These are phyloP conservation scores for Cyaniris semiargus DNA, from an alignment of 2,888 invertebrate genomes.

Conservation along the genomic window DNA sequence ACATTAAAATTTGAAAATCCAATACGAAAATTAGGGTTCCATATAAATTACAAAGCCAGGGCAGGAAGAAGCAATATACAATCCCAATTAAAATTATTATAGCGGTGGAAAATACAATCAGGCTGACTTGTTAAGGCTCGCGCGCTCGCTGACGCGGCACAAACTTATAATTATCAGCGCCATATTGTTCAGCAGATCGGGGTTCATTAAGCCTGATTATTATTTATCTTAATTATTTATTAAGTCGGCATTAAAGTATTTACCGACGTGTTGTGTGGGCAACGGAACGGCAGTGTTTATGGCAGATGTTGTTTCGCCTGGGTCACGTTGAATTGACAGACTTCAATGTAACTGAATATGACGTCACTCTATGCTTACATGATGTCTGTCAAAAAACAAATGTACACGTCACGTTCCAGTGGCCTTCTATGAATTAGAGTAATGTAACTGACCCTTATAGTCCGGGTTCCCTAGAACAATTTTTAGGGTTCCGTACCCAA, in stretches of 20 bases:
- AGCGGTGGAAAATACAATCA: not conserved
- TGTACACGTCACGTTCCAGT: too few species aligned
- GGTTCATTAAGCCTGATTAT: not conserved
- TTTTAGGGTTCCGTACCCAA: too few species aligned
- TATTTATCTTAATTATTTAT: not conserved
- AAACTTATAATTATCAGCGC: conserved; percentile 7
- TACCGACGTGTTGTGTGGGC: not conserved
- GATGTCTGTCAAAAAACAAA: too few species aligned
- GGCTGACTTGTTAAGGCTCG: not conserved
- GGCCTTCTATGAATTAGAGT: too few species aligned
- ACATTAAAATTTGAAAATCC: too few species aligned
- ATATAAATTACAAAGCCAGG: not conserved
- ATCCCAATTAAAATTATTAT: conserved; percentile 3
- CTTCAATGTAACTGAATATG: too few species aligned
- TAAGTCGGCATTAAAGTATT: not conserved
- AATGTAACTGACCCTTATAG: too few species aligned
- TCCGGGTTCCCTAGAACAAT: too few species aligned
- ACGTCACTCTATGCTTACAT: too few species aligned
- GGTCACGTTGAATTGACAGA: too few species aligned
- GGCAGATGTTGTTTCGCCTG: too few species aligned
- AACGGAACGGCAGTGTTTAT: too few species aligned
- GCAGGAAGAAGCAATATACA: not conserved
- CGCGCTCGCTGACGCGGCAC: not conserved
- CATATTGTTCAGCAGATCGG: not conserved
- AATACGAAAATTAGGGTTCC: not conserved